Base-by-base conservation (phyloP, 2,113 vertebrate genomes). In the Labeo catla region DNA sequence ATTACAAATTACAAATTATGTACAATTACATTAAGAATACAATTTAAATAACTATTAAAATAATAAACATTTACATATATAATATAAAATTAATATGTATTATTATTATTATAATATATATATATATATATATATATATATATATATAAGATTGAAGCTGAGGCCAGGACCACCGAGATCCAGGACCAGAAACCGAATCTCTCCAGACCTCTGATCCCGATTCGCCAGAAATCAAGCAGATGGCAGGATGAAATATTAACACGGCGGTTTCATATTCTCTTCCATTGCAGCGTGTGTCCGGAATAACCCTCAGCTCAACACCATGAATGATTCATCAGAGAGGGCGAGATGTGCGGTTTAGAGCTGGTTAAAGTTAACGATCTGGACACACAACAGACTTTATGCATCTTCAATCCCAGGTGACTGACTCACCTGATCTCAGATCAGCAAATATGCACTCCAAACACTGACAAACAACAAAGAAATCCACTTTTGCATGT, bases 311-410 rank as follows among this genome's bases (percentile, higher is more conserved):
- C 73, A 28, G 28, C 28, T 28, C 91, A 94, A 92, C 93, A 84
- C 11, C 7, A 9, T 84, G 70, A 91, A 89, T 90, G 90, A 92
- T 91, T 57, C 81, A 88, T 11, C n/a, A 6, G 61, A 21, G 84
- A 90, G 91, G 89, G 91, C 90, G 89, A 90, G 90, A 89, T 79
- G 80, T 90, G 88, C 28, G 81, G 21, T 59, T 36, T 15, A 21
- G 11, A 54, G 21, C 61, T 54, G 65, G 90, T 86, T 86, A 8
- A 5, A 12, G 21, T 13, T 28, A 15, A 45, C 47, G 13, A 63
- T 43, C 21, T n/a, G 13, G 59, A 65, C 21, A 47, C 1, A 19
- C 45, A 59, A 47, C 21, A 82, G n/a, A 19, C 36, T 3, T 7
- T 59, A 21, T 3, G 57, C 57, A n/a, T 59, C 21, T 21, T n/a